Base-by-base conservation (phyloP, 2,797 vertebrate species). In the Rhodeus uyekii region DNA sequence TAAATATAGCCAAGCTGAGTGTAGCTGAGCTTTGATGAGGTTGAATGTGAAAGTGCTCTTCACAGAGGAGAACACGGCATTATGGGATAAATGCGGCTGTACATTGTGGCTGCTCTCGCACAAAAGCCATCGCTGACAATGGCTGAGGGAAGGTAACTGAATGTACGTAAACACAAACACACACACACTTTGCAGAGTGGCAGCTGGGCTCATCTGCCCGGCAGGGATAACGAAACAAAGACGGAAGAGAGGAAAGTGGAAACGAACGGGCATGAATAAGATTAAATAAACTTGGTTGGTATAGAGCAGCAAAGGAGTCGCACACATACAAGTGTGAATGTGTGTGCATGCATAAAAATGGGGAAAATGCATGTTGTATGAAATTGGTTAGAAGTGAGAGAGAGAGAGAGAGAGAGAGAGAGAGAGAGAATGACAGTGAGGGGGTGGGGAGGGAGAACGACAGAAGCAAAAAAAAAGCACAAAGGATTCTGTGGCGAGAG, bases 201-300 rank as follows among this genome's bases (percentile, higher is more conserved):
- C 64, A 71, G 68, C 65, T 72, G 76, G 44, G 67, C 55, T 83
- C 67, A 46, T 80, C 77, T 65, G 76, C 53, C 77, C 32, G 0
- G 34, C 53, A 50, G 53, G 63, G 81, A 82, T 76, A 83, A 77
- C 39, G 4, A 77, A 65, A 81, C 75, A 76, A n/a, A 80, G 78
- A 69, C 81, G 69, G 81, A 69, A 50, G 60, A 73, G 38, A 83
- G 68, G 81, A 74, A 76, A 72, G 75, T 18, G 8, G 42, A 16
- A 55, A 78, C 36, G 63, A 67, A 22, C n/a, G 14, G 18, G 7
- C 53, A 68, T 69, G 69, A 81, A 48, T 65, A 61, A 74, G 42
- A 50, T 53, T 14, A 63, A 74, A 81, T 64, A 73, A 63, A 65
- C 60, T 50, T 75, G n/a, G 60, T 32, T 10, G 3, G 44, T 42